Percentiles rank a stretch among this genome's conserved stretches.
These are phyloP conservation scores for Alviniconcha strummeri DNA, from an alignment of 2,888 invertebrate species.

Conservation along the genomic window DNA sequence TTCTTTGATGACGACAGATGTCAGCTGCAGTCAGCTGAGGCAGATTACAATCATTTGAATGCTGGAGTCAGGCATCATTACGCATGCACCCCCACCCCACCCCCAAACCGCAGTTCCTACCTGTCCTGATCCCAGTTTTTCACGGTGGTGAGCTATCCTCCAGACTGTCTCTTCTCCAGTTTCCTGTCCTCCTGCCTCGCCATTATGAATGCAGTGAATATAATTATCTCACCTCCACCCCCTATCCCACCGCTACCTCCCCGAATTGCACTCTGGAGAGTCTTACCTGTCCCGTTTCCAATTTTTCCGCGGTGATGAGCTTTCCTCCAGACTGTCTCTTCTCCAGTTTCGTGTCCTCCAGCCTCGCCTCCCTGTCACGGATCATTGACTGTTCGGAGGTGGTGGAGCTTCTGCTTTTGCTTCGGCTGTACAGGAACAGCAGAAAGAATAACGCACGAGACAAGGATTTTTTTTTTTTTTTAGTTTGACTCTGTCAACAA, in stretches of 20 bases:
- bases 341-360: neutral
- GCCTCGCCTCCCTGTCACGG: neutral
- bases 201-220: too few relatives aligned
- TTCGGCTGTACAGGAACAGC: neutral
- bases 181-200: too few relatives aligned
- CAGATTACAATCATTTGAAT: too few relatives aligned
- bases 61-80: too few relatives aligned
- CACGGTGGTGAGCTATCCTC: slow-evolving; percentile 82
- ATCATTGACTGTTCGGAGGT: slow-evolving; percentile 1
- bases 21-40: too few relatives aligned
- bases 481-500: too few relatives aligned
- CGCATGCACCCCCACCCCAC: too few relatives aligned
- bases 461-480: too few relatives aligned
- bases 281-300: slow-evolving; percentile 85
- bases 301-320: slow-evolving; percentile 89
- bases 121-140: slow-evolving; percentile 92
- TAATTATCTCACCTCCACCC: neutral
- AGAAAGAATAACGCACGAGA: too few relatives aligned
- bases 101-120: slow-evolving; percentile 50
- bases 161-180: too few relatives aligned
- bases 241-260: neutral
- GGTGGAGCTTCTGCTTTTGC: neutral
- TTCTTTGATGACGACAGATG: too few relatives aligned
- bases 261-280: neutral
- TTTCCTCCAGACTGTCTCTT: slow-evolving; percentile 15